Base-by-base conservation (phyloP, 2,113 vertebrate species). In the Phasianus colchicus region DNA sequence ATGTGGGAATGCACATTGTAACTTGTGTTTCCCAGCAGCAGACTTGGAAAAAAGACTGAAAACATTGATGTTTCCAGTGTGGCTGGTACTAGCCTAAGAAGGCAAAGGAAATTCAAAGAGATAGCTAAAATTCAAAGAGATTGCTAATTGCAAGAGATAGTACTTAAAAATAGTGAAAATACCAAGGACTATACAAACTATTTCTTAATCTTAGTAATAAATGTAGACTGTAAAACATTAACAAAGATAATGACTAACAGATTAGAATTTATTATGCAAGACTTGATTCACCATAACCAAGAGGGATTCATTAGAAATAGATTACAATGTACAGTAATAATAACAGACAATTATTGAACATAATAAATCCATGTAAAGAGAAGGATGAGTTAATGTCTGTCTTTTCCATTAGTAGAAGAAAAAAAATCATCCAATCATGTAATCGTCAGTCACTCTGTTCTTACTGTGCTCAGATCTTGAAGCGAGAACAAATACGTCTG, bases 291-390 rank as follows among this genome's bases (percentile, higher is more conserved):
- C 79, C 80, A 64, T 92, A 96, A 95, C 88, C 89, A 96, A 97
- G 81, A 92, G 88, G 94, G 96, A 93, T 95, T 97, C 74, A 94
- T 96, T 97, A 94, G 96, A 87, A 97, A 93, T 90, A 93, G 89
- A 96, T 96, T 92, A 95, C 84, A 93, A 94, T 92, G 94, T 95
- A 95, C 95, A 92, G 91, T 92, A 96, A 89, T 97, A 94, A 97
- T 92, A 97, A 93, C 72, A 95, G 93, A 93, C 85, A 95, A 83
- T 95, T 97, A 95, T 74, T 86, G 80, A 96, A 78, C 78, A 40
- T 85, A 95, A 91, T 96, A 95, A 95, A 94, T 97, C 93, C 91
- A 0, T 96, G 88, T 95, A 91, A 96, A 87, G 93, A 87, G 61
- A 95, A 47, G 32, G 69, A 93, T 85, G 80, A 95, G 73, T 95